Evolutionary conservation across 2,113 vertebrate species (phyloP).

Genomic region (Scomber japonicus): DNA sequence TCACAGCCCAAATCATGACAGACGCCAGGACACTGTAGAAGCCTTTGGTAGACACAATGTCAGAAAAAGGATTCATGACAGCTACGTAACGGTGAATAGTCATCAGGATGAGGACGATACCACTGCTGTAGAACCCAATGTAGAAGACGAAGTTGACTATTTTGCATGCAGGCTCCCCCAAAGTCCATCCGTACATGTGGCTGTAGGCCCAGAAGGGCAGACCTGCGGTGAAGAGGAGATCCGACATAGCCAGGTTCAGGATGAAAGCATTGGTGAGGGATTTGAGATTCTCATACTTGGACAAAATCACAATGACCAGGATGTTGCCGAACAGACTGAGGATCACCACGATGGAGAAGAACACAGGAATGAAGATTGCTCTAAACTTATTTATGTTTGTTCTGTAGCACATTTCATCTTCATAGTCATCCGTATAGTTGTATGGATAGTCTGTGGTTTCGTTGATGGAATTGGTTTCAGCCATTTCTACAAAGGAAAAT

Average conservation of each 20-base stretch:
- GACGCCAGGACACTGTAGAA: constrained; percentile 73
- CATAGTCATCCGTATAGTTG: fast-evolving
- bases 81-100: constrained; percentile 90
- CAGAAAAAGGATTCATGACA: constrained; percentile 88
- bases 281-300: constrained; percentile 89
- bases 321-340: constrained; percentile 92
- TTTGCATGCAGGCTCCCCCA: constrained; percentile 88
- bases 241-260: constrained; percentile 92
- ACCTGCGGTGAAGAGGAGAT: constrained; percentile 89
- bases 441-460: fast-evolving
- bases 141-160: constrained; percentile 86
- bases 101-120: constrained; percentile 90
- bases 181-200: constrained; percentile 84
- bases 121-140: constrained; percentile 90
- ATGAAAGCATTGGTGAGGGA: constrained; percentile 92
- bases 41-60: constrained; percentile 77
- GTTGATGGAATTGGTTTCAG: not conserved
- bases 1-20: constrained; percentile 84
- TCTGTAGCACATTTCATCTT: constrained; percentile 76
- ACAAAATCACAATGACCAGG: constrained; percentile 89
- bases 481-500: constrained; percentile 28
- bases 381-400: constrained; percentile 50
- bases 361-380: constrained; percentile 70
- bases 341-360: constrained; percentile 86
- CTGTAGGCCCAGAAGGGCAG: constrained; percentile 89